Evolutionary conservation across 1,140 invertebrate species (phyloP).

Genomic region (Ceratosolen solmsi): DNA sequence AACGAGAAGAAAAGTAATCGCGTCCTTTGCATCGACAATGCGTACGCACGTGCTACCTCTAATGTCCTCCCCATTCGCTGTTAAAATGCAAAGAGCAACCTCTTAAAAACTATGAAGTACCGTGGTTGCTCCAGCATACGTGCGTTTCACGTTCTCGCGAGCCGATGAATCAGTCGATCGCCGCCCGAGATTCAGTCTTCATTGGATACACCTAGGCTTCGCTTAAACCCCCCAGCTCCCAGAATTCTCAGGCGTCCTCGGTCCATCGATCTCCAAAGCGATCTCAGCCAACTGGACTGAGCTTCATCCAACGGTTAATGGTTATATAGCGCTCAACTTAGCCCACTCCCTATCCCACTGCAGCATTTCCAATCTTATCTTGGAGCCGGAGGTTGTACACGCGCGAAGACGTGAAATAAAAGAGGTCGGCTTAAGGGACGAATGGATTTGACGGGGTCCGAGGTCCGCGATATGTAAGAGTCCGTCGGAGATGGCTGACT

Average conservation of each 20-base stretch:
- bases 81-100: constrained; percentile 4
- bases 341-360: no score
- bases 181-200: neutral
- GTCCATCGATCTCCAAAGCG: no score
- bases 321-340: no score
- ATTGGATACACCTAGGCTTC: no score
- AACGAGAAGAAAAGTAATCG: constrained; percentile 6
- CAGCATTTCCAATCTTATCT: constrained; percentile 75
- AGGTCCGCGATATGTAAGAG: constrained; percentile 51
- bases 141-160: neutral
- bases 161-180: neutral
- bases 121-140: neutral
- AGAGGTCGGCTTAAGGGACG: constrained; percentile 50
- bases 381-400: neutral
- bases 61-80: neutral
- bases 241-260: no score
- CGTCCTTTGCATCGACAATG: neutral
- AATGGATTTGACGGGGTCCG: constrained; percentile 71
- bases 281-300: no score
- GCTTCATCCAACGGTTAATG: no score
- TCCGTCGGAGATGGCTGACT: constrained; percentile 64
- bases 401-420: constrained; percentile 35
- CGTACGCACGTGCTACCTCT: neutral
- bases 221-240: no score
- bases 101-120: constrained; percentile 12